A percentile compares a stretch with the other conserved stretches of the same genome.
Evolutionary conservation across 1,140 invertebrate genomes (phyloP).

Genomic region (Marisa cornuarietis): DNA sequence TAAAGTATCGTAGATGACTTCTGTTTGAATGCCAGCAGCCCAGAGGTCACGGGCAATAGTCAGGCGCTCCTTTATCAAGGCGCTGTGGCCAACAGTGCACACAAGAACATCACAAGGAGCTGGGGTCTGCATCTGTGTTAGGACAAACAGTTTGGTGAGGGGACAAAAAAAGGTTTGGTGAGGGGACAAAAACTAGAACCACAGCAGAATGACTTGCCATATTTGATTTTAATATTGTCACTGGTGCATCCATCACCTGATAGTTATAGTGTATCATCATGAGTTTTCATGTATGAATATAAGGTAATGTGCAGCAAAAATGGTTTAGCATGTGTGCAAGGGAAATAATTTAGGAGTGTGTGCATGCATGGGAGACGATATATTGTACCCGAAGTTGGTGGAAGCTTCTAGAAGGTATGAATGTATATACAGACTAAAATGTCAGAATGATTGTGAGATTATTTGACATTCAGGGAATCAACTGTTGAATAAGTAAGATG

Average conservation of each 20-base stretch:
- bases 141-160: not conserved
- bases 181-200: not conserved
- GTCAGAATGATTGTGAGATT: too few relatives aligned
- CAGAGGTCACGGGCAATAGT: slow-evolving; percentile 72
- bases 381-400: too few relatives aligned
- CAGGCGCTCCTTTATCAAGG: slow-evolving; percentile 74
- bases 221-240: not conserved
- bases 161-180: not conserved
- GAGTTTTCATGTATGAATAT: not conserved
- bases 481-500: too few relatives aligned
- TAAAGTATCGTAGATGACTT: slow-evolving; percentile 66
- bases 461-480: too few relatives aligned
- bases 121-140: slow-evolving; percentile 43
- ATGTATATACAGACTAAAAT: too few relatives aligned
- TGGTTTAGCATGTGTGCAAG: not conserved
- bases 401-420: too few relatives aligned
- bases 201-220: not conserved
- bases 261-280: not conserved
- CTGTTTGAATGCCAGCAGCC: slow-evolving; percentile 70
- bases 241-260: not conserved
- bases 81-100: slow-evolving; percentile 71
- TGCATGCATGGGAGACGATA: too few relatives aligned
- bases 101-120: slow-evolving; percentile 74
- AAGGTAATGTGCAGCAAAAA: not conserved
- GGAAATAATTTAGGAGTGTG: too few relatives aligned